These are phyloP conservation scores for Pogonocichla stellata DNA, from an alignment of 2,113 vertebrate species.

Conservation along the genomic window DNA sequence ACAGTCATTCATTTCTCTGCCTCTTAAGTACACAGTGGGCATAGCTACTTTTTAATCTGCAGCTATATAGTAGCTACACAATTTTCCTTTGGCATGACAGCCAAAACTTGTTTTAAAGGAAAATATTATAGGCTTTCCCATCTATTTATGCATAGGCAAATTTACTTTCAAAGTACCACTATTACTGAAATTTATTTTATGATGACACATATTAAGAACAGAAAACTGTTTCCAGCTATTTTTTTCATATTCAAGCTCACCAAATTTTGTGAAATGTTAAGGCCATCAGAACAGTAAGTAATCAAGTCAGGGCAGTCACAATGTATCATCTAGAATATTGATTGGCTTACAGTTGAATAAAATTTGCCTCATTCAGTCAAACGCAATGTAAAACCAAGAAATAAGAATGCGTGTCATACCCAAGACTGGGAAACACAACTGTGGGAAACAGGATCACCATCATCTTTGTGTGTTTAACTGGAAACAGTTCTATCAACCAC, in stretches of 20 bases:
- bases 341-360: neutral
- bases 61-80: neutral
- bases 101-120: neutral
- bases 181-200: neutral
- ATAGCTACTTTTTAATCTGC: neutral
- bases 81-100: neutral
- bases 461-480: neutral
- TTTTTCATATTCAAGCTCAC: neutral
- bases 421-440: neutral
- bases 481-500: neutral
- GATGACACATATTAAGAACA: neutral
- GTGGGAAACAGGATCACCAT: neutral
- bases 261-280: neutral
- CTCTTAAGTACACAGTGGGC: neutral
- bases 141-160: neutral
- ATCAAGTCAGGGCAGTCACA: neutral
- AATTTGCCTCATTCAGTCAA: neutral
- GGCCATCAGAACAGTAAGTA: neutral
- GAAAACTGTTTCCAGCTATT: neutral
- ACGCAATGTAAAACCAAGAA: neutral
- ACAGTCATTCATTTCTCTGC: neutral
- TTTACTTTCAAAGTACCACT: neutral
- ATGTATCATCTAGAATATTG: neutral
- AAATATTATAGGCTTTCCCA: neutral
- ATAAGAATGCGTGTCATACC: rapidly evolving